Percentiles rank a stretch among this genome's conserved stretches.
These are phyloP conservation scores for Stenurella melanura DNA, from an alignment of 2,888 invertebrate genomes.

Conservation along the genomic window DNA sequence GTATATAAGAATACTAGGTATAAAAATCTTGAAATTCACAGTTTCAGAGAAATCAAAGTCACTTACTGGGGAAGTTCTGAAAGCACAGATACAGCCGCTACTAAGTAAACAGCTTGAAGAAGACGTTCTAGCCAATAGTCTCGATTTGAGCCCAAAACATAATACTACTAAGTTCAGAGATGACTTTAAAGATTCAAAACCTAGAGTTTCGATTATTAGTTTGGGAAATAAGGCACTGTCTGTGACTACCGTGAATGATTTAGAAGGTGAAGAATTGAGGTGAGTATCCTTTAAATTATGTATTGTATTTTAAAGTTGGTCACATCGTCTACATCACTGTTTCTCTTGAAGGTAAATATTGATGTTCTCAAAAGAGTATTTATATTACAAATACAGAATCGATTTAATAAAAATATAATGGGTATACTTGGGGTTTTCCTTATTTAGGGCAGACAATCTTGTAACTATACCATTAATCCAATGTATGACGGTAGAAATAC, in stretches of 20 bases:
- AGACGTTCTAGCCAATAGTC: slow-evolving; percentile 24
- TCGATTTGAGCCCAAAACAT: slow-evolving; percentile 30
- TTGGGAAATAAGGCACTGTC: slow-evolving; percentile 64
- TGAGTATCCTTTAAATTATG: slow-evolving; percentile 38
- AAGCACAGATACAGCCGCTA: slow-evolving; percentile 48
- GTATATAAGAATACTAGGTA: not conserved
- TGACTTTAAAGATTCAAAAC: slow-evolving; percentile 44
- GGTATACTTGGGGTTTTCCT: too few species aligned
- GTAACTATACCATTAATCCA: too few species aligned
- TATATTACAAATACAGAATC: too few species aligned
- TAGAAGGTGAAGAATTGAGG: slow-evolving; percentile 42
- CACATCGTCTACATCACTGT: not conserved
- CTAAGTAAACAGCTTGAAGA: slow-evolving; percentile 27
- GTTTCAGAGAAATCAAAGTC: slow-evolving; percentile 35
- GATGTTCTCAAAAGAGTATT: too few species aligned
- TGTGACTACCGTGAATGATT: slow-evolving; percentile 55
- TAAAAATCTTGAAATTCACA: not conserved
- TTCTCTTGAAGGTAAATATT: not conserved
- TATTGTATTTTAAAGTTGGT: not conserved
- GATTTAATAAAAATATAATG: too few species aligned
- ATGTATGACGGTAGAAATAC: too few species aligned
- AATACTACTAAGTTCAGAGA: not conserved
- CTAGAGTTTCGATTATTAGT: slow-evolving; percentile 63
- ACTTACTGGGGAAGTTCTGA: slow-evolving; percentile 41
- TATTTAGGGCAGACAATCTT: too few species aligned